Conservation (phyloP, 2,888 invertebrate genomes). For the Stenichneumon culpator region DNA sequence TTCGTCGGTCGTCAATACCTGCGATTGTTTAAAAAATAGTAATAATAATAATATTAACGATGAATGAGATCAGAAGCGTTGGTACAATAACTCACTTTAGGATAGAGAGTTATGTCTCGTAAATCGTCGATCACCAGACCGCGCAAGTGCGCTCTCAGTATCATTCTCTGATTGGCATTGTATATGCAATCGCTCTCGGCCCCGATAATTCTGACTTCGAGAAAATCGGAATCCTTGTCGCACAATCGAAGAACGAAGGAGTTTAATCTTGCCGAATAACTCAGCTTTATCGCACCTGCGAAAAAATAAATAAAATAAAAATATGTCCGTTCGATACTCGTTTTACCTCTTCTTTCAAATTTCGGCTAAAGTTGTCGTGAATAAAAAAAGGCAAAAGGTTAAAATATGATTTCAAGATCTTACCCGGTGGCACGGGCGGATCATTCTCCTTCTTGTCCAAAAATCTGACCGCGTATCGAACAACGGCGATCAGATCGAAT, state of each 20-base stretch:
- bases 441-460: constrained; percentile 84
- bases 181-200: constrained; percentile 92
- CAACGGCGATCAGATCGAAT: constrained; percentile 71
- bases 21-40: constrained; percentile 65
- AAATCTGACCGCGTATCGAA: constrained; percentile 72
- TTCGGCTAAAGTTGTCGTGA: not conserved
- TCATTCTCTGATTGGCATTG: constrained; percentile 92
- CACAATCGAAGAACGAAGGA: constrained; percentile 89
- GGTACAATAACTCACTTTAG: constrained; percentile 86
- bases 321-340: not conserved
- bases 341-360: too few species aligned
- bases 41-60: not conserved
- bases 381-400: not conserved
- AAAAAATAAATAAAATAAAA: constrained; percentile 71
- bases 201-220: constrained; percentile 89
- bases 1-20: constrained; percentile 92
- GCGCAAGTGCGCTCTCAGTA: constrained; percentile 90
- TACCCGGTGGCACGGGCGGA: constrained; percentile 91
- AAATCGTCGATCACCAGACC: constrained; percentile 90
- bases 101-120: constrained; percentile 91
- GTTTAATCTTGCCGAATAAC: constrained; percentile 87
- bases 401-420: constrained; percentile 6
- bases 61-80: constrained; percentile 7
- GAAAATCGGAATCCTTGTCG: constrained; percentile 90
- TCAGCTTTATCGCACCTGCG: constrained; percentile 86